Percentiles rank a stretch among this genome's conserved stretches.
phyloP scores from a whole-genome alignment of 2,888 invertebrate genomes.

The Nephrocerus scutellatus region DNA sequence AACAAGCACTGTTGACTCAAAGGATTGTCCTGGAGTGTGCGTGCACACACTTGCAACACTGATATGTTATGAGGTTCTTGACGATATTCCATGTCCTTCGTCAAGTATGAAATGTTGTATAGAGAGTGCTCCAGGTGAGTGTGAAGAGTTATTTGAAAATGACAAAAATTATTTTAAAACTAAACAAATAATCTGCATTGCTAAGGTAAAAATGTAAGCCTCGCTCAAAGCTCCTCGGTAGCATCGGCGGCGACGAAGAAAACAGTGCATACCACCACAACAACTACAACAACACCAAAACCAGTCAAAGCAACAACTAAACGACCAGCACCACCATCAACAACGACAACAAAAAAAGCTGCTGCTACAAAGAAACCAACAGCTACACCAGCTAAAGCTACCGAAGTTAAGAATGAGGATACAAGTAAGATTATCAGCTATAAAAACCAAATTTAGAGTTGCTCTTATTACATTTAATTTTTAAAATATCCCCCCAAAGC shows the following conservation, averaged over 20 bases:
- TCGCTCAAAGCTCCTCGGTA: conserved; percentile 20
- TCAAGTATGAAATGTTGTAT: conserved; percentile 79
- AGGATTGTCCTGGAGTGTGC: conserved; percentile 84
- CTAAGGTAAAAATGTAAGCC: conserved; percentile 46
- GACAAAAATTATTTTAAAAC: background rate
- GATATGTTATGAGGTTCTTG: conserved; percentile 78
- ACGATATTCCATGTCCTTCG: conserved; percentile 73
- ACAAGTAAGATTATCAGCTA: conserved; percentile 28
- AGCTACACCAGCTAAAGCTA: conserved; percentile 28
- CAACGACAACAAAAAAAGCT: conserved; percentile 35
- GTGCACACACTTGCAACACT: conserved; percentile 78
- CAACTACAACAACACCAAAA: conserved; percentile 30
- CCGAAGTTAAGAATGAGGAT: conserved; percentile 31
- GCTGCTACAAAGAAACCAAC: conserved; percentile 29
- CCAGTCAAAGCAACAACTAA: conserved; percentile 32
- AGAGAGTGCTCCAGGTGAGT: conserved; percentile 61
- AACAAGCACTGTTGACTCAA: conserved; percentile 75
- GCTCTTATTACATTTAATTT: conserved; percentile 15
- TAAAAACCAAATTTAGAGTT: conserved; percentile 15
- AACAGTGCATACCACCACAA: conserved; percentile 24
- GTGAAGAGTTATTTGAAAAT: conserved; percentile 13
- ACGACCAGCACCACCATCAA: conserved; percentile 33
- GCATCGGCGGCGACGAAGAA: conserved; percentile 24
- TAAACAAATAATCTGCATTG: background rate
- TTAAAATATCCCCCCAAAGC: background rate